Evolutionary conservation across 2,888 invertebrate species (phyloP).

Genomic region (Electrophaes corylata): DNA sequence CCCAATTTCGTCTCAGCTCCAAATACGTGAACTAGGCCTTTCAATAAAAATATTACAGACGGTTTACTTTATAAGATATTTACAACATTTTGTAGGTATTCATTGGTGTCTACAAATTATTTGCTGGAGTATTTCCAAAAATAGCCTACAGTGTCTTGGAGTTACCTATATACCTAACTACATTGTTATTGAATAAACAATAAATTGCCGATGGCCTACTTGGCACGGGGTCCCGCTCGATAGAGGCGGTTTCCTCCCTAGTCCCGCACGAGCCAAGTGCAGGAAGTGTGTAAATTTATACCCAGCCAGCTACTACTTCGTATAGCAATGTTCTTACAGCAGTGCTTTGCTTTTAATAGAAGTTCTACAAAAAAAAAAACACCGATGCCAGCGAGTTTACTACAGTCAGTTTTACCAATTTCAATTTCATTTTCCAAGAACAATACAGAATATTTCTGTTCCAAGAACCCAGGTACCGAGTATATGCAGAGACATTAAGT

Average conservation of each 20-base stretch:
- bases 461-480: not conserved
- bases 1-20: too few relatives aligned
- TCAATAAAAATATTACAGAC: too few relatives aligned
- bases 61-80: too few relatives aligned
- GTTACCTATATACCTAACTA: not conserved
- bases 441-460: slow-evolving; percentile 1
- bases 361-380: not conserved
- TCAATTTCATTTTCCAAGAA: slow-evolving; percentile 3
- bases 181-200: slow-evolving; percentile 27
- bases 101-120: not conserved
- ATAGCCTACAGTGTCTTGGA: slow-evolving; percentile 1
- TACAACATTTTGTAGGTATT: too few relatives aligned
- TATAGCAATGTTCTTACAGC: not conserved
- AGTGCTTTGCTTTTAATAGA: not conserved
- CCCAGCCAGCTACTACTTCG: not conserved
- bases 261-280: slow-evolving; percentile 13
- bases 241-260: slow-evolving; percentile 19
- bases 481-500: slow-evolving; percentile 4
- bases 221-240: slow-evolving; percentile 25
- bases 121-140: slow-evolving; percentile 5
- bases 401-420: not conserved
- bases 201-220: slow-evolving; percentile 30
- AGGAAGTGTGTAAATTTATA: slow-evolving; percentile 11
- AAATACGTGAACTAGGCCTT: too few relatives aligned
- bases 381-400: not conserved